Conservation (phyloP, 2,888 invertebrate species). For the Parapristionchus giblindavisi region DNA sequence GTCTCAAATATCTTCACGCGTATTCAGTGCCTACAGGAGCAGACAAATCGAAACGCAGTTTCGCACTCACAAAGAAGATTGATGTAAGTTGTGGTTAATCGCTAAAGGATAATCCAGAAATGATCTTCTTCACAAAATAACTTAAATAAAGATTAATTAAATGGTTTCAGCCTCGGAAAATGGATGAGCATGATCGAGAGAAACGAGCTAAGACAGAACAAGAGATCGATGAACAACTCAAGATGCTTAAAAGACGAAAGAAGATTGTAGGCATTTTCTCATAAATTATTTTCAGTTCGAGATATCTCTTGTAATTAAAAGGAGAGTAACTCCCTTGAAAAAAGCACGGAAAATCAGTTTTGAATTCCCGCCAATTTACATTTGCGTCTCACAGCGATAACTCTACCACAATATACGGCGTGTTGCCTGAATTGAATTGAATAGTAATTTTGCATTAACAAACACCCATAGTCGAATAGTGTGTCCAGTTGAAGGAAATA, state of each 20-base stretch:
- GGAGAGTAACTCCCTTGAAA: too few species aligned
- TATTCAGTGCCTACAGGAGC: slow-evolving; percentile 83
- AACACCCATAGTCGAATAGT: too few species aligned
- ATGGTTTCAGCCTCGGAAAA: slow-evolving; percentile 18
- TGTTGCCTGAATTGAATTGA: too few species aligned
- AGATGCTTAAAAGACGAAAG: slow-evolving; percentile 16
- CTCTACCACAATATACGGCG: too few species aligned
- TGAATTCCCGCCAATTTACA: too few species aligned
- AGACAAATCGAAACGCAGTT: slow-evolving; percentile 55
- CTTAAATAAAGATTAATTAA: background rate
- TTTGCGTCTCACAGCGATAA: too few species aligned
- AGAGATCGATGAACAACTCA: background rate
- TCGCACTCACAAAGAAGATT: slow-evolving; percentile 55
- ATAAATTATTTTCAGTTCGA: too few species aligned
- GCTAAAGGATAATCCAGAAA: background rate
- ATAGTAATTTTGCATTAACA: too few species aligned
- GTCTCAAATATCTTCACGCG: slow-evolving; percentile 83
- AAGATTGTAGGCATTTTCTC: slow-evolving; percentile 24
- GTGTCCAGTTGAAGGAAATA: too few species aligned
- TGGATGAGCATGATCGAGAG: slow-evolving; percentile 26
- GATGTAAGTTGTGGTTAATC: slow-evolving; percentile 10
- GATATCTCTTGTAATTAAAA: too few species aligned
- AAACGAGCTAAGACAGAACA: background rate
- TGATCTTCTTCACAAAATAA: background rate
- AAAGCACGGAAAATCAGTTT: too few species aligned